A percentile compares a stretch with the other conserved stretches of the same genome.
phyloP scores from a whole-genome alignment of 1,140 invertebrate species.

The Nylanderia fulva region DNA sequence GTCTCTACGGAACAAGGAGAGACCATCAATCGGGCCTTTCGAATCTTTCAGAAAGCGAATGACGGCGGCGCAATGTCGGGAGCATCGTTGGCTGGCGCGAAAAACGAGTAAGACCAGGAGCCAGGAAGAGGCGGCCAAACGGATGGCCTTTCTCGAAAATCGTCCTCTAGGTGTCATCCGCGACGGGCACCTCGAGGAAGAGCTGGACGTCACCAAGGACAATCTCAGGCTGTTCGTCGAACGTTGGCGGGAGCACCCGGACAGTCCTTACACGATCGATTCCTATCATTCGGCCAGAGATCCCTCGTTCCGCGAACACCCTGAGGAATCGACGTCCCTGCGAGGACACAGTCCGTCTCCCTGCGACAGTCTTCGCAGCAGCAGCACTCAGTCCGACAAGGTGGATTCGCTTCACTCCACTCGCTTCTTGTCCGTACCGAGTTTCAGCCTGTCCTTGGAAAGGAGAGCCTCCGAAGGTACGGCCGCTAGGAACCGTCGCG shows the following conservation, averaged over 20 bases:
- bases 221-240: constrained; percentile 94
- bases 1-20: constrained; percentile 5
- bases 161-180: constrained; percentile 42
- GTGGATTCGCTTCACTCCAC: constrained; percentile 59
- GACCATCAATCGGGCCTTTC: constrained; percentile 72
- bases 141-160: not conserved
- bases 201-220: constrained; percentile 93
- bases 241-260: constrained; percentile 93
- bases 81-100: constrained; percentile 90
- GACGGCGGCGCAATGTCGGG: constrained; percentile 90
- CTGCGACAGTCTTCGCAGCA: constrained; percentile 88
- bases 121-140: constrained; percentile 49
- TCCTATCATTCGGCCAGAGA: constrained; percentile 80
- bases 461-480: constrained; percentile 91
- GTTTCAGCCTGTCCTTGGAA: constrained; percentile 85
- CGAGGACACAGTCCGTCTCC: constrained; percentile 91
- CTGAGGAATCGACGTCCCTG: constrained; percentile 82
- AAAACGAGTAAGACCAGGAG: constrained; percentile 66
- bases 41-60: constrained; percentile 90
- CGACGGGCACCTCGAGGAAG: constrained; percentile 80
- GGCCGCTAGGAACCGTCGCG: constrained; percentile 68
- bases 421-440: constrained; percentile 67
- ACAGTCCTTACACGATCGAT: constrained; percentile 93
- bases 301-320: not conserved
- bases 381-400: constrained; percentile 85